These are phyloP conservation scores for Noctuana brunneofusca DNA, from an alignment of 2,888 invertebrate species.

Conservation along the genomic window DNA sequence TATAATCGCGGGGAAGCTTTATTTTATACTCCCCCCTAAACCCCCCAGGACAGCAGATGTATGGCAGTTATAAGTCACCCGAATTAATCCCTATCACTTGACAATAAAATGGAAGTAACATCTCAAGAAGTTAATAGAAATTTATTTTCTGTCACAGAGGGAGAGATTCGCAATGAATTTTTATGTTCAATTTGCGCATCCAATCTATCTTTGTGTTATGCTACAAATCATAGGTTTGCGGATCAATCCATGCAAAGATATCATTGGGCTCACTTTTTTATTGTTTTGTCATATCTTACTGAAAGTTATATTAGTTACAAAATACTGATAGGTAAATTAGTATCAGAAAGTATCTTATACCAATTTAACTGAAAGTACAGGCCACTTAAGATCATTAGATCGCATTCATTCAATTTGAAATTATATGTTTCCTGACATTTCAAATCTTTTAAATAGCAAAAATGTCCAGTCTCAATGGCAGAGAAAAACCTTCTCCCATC, in stretches of 20 bases:
- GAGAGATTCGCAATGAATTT: constrained; percentile 58
- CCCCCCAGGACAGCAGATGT: constrained; percentile 72
- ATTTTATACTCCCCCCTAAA: constrained; percentile 69
- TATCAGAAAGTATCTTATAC: too few species aligned
- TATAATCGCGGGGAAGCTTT: constrained; percentile 76
- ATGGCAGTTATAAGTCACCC: constrained; percentile 82
- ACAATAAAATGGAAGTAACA: constrained; percentile 79
- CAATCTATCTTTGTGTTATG: constrained; percentile 30
- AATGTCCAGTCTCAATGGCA: constrained; percentile 1
- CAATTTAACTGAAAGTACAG: too few species aligned
- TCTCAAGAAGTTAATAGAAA: constrained; percentile 79
- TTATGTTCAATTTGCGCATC: constrained; percentile 42
- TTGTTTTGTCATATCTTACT: too few species aligned
- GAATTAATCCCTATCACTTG: constrained; percentile 81
- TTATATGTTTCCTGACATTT: neutral
- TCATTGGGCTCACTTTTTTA: neutral
- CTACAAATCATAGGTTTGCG: constrained; percentile 25
- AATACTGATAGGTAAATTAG: too few species aligned
- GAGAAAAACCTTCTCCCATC: constrained; percentile 4
- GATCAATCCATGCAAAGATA: neutral
- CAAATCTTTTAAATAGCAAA: neutral
- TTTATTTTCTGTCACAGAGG: constrained; percentile 66
- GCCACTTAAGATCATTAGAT: too few species aligned
- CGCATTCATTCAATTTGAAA: too few species aligned
- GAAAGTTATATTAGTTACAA: too few species aligned